Evolutionary conservation across 2,797 vertebrate species (phyloP), one percentile per base, ranked within the genome.

Genomic region (Babyrousa celebensis): DNA sequence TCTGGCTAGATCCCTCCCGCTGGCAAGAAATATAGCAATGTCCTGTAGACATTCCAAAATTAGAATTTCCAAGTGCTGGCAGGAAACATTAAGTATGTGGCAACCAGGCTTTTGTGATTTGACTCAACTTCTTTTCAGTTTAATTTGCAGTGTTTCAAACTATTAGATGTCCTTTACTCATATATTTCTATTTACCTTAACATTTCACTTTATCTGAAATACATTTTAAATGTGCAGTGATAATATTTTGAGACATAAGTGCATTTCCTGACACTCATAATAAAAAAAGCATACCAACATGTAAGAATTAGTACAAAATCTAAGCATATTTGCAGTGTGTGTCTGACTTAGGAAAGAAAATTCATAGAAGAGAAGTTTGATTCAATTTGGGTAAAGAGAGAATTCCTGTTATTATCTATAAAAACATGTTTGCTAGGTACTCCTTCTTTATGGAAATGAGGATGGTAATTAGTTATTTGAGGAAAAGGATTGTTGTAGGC

Each of bases 91-190:
- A 32, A 74, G 10, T 94, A 65, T 72, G 62, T 95, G 77, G 82
- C 85, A 94, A 82, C 9, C 43, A 10, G 27, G 48, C 11, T 85
- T 70, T 78, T 78, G 94, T 60, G 32, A 79, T 77, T 91, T 48
- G 1, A 68, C 12, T 91, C 36, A 54, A 58, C 40, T 21, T 65
- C 32, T 84, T 96, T 90, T 71, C 15, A 36, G 48, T 83, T 96
- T 96, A 94, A 94, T 83, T 95, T 90, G 10, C 12, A 71, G 29
- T 65, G 74, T 93, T 82, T 56, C 3, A 94, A 95, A 78, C 67
- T 18, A 84, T 78, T 91, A 87, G 23, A 36, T 94, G 3, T 36
- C 11, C 68, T 95, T 85, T 90, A 78, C 6, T 79, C 14, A 2
- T 74, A 63, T 70, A 15, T 60, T 85, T 91, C n/a, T 86, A 58